Evolutionary conservation across 2,797 vertebrate species (phyloP).

Genomic region (Propithecus perrieri): DNA sequence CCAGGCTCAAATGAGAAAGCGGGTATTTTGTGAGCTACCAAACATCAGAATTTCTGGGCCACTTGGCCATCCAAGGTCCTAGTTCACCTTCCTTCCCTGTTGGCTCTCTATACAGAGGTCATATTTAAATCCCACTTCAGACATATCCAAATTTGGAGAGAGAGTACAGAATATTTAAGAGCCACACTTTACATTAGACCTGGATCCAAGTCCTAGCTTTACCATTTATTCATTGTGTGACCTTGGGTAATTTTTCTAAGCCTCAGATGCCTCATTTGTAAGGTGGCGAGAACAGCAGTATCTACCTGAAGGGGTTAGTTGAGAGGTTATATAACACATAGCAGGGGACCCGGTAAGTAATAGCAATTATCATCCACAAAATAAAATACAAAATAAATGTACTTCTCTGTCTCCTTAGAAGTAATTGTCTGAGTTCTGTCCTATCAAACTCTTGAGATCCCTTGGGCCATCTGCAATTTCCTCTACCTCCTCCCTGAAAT

Average conservation of each 20-base stretch:
- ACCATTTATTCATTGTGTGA: constrained; percentile 39
- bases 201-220: constrained; percentile 20
- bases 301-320: not conserved
- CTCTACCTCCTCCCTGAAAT: constrained; percentile 42
- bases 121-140: constrained; percentile 36
- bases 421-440: not conserved
- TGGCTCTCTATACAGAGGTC: not conserved
- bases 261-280: constrained; percentile 39
- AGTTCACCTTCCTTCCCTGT: not conserved
- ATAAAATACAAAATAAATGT: constrained; percentile 35
- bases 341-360: not conserved
- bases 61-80: not conserved
- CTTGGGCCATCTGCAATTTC: not conserved
- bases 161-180: constrained; percentile 2
- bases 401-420: constrained; percentile 23
- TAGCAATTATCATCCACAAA: not conserved
- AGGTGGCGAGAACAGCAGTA: not conserved
- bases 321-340: not conserved
- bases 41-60: not conserved
- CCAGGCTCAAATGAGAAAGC: constrained; percentile 20
- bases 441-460: not conserved
- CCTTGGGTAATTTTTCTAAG: constrained; percentile 24
- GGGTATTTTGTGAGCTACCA: not conserved
- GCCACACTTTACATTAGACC: not conserved
- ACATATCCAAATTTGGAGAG: not conserved